These are phyloP conservation scores for Neodiprion virginianus DNA, from an alignment of 1,140 invertebrate genomes.

Conservation along the genomic window DNA sequence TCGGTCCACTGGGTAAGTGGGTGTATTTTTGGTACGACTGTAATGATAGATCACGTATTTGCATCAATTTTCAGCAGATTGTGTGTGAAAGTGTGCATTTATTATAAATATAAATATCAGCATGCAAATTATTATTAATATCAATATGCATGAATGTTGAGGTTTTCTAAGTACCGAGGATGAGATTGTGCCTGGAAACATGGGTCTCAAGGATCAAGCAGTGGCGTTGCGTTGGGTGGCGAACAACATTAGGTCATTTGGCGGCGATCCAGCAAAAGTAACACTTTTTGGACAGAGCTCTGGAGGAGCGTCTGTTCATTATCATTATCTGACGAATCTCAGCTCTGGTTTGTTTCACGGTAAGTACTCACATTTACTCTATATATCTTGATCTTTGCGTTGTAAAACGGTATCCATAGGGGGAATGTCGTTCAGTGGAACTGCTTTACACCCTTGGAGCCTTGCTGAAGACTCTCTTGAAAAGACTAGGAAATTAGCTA, in stretches of 20 bases:
- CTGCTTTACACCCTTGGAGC: background rate
- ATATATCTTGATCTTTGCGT: background rate
- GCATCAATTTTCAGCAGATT: no score
- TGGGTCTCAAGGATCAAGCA: background rate
- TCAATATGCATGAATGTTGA: background rate
- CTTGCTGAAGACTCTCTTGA: conserved; percentile 60
- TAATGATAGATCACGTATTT: no score
- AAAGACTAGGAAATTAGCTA: conserved; percentile 64
- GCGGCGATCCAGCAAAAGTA: background rate
- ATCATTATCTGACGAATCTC: background rate
- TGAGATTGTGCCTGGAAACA: background rate
- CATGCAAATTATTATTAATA: background rate
- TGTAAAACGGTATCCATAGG: background rate
- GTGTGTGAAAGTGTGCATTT: no score
- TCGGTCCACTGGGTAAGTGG: conserved; percentile 54
- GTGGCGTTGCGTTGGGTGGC: background rate
- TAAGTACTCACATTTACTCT: background rate
- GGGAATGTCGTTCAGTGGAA: background rate
- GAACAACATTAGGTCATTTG: background rate
- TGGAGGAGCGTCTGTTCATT: background rate
- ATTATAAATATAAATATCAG: background rate
- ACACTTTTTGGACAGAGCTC: background rate
- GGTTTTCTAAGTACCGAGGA: background rate
- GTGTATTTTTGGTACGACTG: background rate
- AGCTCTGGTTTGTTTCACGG: background rate